These are phyloP conservation scores for Teleiodes luculella DNA, from an alignment of 2,888 invertebrate species.

Conservation along the genomic window DNA sequence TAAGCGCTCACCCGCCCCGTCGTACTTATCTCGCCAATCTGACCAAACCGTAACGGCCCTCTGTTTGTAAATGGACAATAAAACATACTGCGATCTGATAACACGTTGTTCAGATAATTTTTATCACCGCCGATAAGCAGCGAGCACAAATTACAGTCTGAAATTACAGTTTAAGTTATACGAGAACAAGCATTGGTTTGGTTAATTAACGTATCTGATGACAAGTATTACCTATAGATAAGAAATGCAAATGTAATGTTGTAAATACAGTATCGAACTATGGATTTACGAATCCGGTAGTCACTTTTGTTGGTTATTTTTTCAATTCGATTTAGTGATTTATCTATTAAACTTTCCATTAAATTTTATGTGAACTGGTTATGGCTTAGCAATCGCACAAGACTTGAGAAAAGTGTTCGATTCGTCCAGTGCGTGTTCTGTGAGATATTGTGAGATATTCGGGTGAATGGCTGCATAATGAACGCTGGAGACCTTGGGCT, in stretches of 20 bases:
- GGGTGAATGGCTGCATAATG: constrained; percentile 32
- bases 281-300: neutral
- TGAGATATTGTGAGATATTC: constrained; percentile 26
- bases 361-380: constrained; percentile 8
- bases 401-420: constrained; percentile 15
- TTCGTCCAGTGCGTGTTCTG: neutral
- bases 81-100: constrained; percentile 48
- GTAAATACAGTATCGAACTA: neutral
- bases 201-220: neutral
- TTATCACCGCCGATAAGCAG: constrained; percentile 42
- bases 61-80: constrained; percentile 48
- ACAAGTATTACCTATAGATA: neutral
- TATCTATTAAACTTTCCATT: neutral
- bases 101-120: constrained; percentile 34
- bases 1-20: constrained; percentile 35
- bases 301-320: neutral
- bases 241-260: neutral
- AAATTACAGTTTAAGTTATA: neutral
- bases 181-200: neutral
- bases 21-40: constrained; percentile 42
- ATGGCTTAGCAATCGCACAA: constrained; percentile 18
- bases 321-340: neutral
- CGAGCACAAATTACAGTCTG: constrained; percentile 15
- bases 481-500: constrained; percentile 21
- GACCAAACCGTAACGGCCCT: constrained; percentile 39